Conservation (phyloP, 2,113 vertebrate species). For the Haemorhous mexicanus region DNA sequence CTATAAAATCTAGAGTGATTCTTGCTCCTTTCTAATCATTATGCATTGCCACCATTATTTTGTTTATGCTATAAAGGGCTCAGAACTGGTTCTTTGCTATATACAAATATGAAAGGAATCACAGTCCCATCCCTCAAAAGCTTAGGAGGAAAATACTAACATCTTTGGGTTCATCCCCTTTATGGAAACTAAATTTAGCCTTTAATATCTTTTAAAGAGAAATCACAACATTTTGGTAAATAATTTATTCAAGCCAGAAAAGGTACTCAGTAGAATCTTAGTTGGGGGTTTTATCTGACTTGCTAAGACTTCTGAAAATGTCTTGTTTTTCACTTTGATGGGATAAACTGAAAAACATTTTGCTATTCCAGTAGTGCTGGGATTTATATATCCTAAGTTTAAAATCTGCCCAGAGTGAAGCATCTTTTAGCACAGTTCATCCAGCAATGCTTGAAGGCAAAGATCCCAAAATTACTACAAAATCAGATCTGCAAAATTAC, state of each 20-base stretch:
- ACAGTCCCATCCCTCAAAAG: neutral
- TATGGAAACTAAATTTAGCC: neutral
- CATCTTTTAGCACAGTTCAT: neutral
- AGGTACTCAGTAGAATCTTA: neutral
- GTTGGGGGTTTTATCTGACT: neutral
- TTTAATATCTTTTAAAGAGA: neutral
- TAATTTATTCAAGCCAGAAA: neutral
- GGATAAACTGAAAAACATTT: neutral
- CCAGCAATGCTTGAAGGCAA: neutral
- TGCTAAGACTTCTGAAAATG: neutral
- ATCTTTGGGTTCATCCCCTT: neutral
- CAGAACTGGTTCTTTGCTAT: neutral
- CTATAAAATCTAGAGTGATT: neutral
- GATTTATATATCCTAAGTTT: neutral
- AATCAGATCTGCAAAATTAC: neutral
- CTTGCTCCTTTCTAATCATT: neutral
- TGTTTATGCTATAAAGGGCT: neutral
- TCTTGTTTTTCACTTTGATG: neutral
- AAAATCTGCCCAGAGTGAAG: neutral
- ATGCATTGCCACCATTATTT: neutral
- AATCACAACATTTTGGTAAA: neutral
- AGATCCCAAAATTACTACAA: neutral
- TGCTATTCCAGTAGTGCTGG: neutral
- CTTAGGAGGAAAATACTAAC: neutral
- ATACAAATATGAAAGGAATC: neutral